phyloP scores from a whole-genome alignment of 2,888 invertebrate species.

The Steinernema scapterisci region DNA sequence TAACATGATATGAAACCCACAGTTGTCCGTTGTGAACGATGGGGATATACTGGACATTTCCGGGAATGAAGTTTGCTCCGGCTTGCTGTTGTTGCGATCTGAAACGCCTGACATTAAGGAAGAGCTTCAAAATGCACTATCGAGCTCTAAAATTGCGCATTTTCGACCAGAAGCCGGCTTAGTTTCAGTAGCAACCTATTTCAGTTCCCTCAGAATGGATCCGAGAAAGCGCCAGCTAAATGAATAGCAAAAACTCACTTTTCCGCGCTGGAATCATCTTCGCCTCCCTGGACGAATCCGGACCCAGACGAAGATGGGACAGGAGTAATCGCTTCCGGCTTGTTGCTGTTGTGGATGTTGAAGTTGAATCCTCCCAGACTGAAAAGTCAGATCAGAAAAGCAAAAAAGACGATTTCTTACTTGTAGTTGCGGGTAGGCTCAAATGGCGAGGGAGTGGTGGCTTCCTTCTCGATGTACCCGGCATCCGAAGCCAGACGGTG shows the following conservation, averaged over 20 bases:
- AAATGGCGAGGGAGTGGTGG: background rate
- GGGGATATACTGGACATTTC: background rate
- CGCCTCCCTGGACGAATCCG: conserved; percentile 1
- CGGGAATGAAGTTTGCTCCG: background rate
- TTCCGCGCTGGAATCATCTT: background rate
- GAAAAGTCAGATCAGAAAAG: background rate
- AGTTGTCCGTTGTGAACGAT: conserved; percentile 17
- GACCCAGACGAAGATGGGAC: background rate
- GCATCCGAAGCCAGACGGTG: conserved; percentile 41
- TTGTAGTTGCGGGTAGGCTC: background rate
- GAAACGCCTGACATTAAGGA: background rate
- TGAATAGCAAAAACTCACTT: background rate
- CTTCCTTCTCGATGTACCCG: conserved; percentile 40
- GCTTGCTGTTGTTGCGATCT: background rate
- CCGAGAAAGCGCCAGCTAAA: background rate
- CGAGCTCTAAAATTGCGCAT: too few species aligned
- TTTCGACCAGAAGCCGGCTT: too few species aligned
- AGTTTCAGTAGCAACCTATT: too few species aligned
- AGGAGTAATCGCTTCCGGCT: background rate
- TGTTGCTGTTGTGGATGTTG: conserved; percentile 6
- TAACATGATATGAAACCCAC: background rate
- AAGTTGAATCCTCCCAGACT: conserved; percentile 12
- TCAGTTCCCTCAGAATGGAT: too few species aligned
- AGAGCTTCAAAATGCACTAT: too few species aligned
- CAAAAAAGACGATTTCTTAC: background rate